A percentile compares a stretch with the other conserved stretches of the same genome.
These are phyloP conservation scores for Sinocyclocheilus anophthalmus DNA, from an alignment of 2,113 vertebrate species.

Conservation along the genomic window DNA sequence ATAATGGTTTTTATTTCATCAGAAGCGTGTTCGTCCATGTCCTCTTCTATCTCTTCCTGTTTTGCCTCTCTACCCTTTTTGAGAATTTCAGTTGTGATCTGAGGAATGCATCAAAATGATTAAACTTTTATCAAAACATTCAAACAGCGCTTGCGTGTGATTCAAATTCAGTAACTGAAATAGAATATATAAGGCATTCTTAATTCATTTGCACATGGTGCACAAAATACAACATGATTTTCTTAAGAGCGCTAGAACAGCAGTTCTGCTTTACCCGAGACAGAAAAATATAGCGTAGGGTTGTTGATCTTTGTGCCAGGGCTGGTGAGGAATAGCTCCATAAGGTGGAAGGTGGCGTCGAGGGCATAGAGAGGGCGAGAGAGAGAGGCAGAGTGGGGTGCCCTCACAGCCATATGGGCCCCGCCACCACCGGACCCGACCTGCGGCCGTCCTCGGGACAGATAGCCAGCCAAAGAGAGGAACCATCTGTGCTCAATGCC, in stretches of 20 bases:
- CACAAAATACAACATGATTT: not conserved
- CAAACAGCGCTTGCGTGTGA: too few species aligned
- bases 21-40: too few species aligned
- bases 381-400: slow-evolving; percentile 54
- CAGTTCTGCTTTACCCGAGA: not conserved
- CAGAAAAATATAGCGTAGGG: not conserved
- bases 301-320: slow-evolving; percentile 41
- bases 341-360: slow-evolving; percentile 68
- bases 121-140: too few species aligned
- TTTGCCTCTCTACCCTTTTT: too few species aligned
- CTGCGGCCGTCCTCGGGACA: slow-evolving; percentile 52
- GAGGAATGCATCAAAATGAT: too few species aligned
- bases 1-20: too few species aligned
- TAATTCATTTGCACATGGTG: not conserved
- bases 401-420: slow-evolving; percentile 69
- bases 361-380: slow-evolving; percentile 56
- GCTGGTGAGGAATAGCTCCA: slow-evolving; percentile 51
- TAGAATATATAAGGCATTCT: not conserved
- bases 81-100: too few species aligned
- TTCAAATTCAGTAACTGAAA: not conserved
- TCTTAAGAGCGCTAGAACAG: not conserved
- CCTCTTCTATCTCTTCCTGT: too few species aligned
- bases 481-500: slow-evolving; percentile 72
- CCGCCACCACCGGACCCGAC: slow-evolving; percentile 57
- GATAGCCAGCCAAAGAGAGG: slow-evolving; percentile 54